These are phyloP conservation scores for Pseudomyrmex flavicornis DNA, from an alignment of 1,140 invertebrate genomes.

Conservation along the genomic window DNA sequence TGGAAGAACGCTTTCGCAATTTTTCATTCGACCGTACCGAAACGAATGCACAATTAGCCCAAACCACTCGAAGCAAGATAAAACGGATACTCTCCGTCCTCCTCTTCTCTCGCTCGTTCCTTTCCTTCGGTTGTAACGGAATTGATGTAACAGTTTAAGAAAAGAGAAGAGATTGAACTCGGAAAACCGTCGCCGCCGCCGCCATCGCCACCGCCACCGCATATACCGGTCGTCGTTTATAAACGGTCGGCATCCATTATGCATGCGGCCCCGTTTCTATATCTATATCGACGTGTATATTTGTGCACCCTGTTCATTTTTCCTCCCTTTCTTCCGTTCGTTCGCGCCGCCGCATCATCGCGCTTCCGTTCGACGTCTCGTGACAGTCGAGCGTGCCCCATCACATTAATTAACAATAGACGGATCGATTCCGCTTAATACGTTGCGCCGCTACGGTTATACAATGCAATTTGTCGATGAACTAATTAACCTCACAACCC, in stretches of 20 bases:
- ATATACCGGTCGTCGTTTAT: slow-evolving; percentile 62
- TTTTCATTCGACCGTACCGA: slow-evolving; percentile 40
- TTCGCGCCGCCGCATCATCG: slow-evolving; percentile 37
- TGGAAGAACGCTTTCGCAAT: background rate
- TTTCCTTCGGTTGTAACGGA: background rate
- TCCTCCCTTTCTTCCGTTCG: slow-evolving; percentile 24
- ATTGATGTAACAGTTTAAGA: slow-evolving; percentile 4
- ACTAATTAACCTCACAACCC: background rate
- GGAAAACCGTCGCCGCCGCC: slow-evolving; percentile 20
- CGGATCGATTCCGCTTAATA: slow-evolving; percentile 52
- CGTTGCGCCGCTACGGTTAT: slow-evolving; percentile 17
- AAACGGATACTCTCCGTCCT: background rate
- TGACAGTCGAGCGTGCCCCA: slow-evolving; percentile 23
- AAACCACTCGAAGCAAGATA: slow-evolving; percentile 21
- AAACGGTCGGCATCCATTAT: slow-evolving; percentile 77
- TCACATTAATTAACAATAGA: slow-evolving; percentile 32
- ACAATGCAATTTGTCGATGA: slow-evolving; percentile 17
- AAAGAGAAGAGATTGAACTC: slow-evolving; percentile 43
- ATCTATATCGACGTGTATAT: slow-evolving; percentile 68
- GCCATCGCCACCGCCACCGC: too few species aligned
- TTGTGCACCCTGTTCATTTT: slow-evolving; percentile 73
- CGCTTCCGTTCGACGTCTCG: slow-evolving; percentile 61
- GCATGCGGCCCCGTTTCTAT: slow-evolving; percentile 76
- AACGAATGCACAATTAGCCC: slow-evolving; percentile 58
- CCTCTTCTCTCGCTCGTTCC: too few species aligned